These are phyloP conservation scores for Cathartes aura DNA, from an alignment of 2,113 vertebrate genomes.

Conservation along the genomic window DNA sequence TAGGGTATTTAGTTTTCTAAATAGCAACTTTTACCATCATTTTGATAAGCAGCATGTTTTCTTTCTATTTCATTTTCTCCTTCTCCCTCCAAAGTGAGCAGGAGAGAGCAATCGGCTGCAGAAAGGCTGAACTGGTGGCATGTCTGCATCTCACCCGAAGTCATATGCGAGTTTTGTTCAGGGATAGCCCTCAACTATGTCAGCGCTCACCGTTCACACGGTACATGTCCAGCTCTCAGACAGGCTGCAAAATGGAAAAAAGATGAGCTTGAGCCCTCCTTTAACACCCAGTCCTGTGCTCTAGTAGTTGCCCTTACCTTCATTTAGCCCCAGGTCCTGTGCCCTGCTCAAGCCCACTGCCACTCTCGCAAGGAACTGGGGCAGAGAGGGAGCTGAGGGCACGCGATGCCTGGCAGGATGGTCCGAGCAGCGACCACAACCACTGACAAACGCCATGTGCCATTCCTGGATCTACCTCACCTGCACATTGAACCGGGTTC, in stretches of 20 bases:
- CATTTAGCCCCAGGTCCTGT: not conserved
- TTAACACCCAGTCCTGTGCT: not conserved
- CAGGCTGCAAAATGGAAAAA: not conserved
- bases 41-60: not conserved
- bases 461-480: conserved; percentile 43
- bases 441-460: not conserved
- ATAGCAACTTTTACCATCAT: not conserved
- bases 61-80: not conserved
- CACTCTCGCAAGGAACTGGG: not conserved
- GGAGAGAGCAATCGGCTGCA: not conserved
- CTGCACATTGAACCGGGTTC: not conserved
- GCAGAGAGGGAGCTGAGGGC: not conserved
- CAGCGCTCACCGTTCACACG: not conserved
- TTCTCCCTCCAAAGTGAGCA: not conserved
- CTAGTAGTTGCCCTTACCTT: not conserved
- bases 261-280: not conserved
- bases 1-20: not conserved
- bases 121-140: not conserved
- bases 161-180: not conserved
- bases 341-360: not conserved
- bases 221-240: not conserved
- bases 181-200: not conserved
- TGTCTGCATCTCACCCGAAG: not conserved
- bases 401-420: not conserved
- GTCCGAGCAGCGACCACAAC: not conserved